Evolutionary conservation across 2,888 invertebrate genomes (phyloP).

Genomic region (Julus scanicus): DNA sequence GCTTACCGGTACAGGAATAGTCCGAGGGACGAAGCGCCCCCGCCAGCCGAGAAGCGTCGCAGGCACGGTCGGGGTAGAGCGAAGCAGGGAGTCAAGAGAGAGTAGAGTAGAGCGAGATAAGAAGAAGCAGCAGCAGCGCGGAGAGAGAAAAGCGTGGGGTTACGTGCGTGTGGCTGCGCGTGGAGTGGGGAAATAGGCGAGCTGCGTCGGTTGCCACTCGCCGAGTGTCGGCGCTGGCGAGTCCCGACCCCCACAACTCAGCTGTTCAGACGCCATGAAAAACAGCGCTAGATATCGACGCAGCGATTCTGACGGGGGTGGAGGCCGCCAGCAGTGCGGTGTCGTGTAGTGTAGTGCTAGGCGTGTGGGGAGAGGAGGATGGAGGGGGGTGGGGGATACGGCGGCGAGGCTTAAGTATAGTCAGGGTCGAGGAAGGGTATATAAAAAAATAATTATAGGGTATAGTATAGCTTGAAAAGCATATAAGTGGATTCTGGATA

Average conservation of each 20-base stretch:
- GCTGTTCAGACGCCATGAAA: conserved; percentile 18
- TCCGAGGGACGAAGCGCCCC: conserved; percentile 24
- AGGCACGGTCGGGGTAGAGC: neutral
- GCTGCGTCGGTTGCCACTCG: conserved; percentile 42
- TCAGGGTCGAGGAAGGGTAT: neutral
- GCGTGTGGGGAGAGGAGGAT: neutral
- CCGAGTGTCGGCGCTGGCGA: conserved; percentile 47
- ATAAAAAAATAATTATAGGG: neutral
- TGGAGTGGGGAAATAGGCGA: conserved; percentile 20
- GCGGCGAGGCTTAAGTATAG: neutral
- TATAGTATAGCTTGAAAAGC: too few species aligned
- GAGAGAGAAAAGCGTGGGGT: conserved; percentile 2
- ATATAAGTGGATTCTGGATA: too few species aligned
- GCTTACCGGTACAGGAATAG: conserved; percentile 22
- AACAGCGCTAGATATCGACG: neutral
- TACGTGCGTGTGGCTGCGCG: conserved; percentile 16
- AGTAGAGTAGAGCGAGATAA: neutral
- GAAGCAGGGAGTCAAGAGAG: neutral
- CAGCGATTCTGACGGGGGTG: conserved; percentile 29
- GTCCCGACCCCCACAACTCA: conserved; percentile 40
- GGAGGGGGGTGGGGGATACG: neutral
- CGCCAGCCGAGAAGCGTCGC: neutral
- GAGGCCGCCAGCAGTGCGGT: conserved; percentile 3
- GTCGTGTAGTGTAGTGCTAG: neutral
- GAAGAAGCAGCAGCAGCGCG: neutral